Evolutionary conservation across 2,113 vertebrate genomes (phyloP).

Genomic region (Albula goreensis): DNA sequence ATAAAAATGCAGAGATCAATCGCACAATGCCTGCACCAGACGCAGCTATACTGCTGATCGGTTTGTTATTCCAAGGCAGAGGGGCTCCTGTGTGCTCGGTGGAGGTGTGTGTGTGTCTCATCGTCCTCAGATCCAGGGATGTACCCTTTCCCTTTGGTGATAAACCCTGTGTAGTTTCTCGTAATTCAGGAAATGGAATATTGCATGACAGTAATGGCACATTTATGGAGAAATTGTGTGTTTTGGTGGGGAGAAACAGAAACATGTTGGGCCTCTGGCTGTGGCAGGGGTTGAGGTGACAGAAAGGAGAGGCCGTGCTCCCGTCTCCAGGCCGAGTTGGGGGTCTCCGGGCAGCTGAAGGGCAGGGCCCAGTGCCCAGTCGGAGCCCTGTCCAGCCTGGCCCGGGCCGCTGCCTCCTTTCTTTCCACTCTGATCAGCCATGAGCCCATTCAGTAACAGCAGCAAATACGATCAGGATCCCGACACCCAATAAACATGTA

Average conservation of each 20-base stretch:
- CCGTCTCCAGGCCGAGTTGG: not conserved
- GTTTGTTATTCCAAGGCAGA: too few relatives aligned
- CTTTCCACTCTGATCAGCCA: constrained; percentile 15
- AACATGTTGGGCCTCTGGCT: too few relatives aligned
- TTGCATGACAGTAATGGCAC: constrained; percentile 4
- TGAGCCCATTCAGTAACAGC: not conserved
- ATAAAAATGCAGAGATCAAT: not conserved
- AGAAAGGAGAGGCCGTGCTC: not conserved
- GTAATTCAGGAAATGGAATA: not conserved
- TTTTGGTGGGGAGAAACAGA: constrained; percentile 2
- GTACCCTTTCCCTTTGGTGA: not conserved
- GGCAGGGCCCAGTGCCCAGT: constrained; percentile 41
- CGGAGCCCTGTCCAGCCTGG: constrained; percentile 17
- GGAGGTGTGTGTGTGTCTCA: not conserved
- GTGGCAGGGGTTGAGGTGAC: too few relatives aligned
- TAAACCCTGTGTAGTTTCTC: constrained; percentile 1
- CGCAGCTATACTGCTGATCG: not conserved
- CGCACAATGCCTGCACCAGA: not conserved
- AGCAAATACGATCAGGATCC: not conserved
- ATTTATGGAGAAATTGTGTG: constrained; percentile 3
- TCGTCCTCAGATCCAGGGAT: not conserved
- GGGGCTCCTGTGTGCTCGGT: not conserved
- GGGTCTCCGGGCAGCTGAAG: constrained; percentile 43
- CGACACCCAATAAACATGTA: too few relatives aligned
- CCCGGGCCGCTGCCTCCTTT: not conserved